Conservation (phyloP, 2,797 vertebrate species). For the Picus viridis region DNA sequence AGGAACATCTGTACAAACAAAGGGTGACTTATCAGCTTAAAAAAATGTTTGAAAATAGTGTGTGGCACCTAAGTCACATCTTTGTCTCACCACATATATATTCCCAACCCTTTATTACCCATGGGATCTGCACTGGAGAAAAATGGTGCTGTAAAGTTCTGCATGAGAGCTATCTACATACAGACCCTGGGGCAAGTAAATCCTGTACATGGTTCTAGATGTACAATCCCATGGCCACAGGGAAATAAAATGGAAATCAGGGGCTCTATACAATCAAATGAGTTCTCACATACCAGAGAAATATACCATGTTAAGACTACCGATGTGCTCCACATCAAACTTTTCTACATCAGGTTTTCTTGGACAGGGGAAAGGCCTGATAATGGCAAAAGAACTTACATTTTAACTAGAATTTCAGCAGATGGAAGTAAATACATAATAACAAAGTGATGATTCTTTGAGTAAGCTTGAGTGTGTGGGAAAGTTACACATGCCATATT, state of each 20-base stretch:
- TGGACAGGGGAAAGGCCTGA: constrained; percentile 5
- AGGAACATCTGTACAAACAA: not conserved
- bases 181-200: not conserved
- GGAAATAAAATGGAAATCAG: not conserved
- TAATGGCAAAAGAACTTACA: not conserved
- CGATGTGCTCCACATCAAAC: constrained; percentile 15
- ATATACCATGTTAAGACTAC: not conserved
- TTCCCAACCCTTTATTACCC: not conserved
- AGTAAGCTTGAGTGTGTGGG: not conserved
- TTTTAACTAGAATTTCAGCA: not conserved
- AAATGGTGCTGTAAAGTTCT: not conserved
- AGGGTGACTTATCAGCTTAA: not conserved
- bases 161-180: not conserved
- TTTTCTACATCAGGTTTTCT: not conserved
- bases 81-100: not conserved
- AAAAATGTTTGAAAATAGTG: not conserved
- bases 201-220: not conserved
- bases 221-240: not conserved
- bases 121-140: not conserved
- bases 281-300: constrained; percentile 41
- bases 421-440: not conserved
- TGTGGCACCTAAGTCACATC: not conserved
- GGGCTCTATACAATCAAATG: not conserved
- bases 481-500: not conserved
- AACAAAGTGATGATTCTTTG: not conserved